Conservation (phyloP, 2,797 vertebrate species). For the Holocentrus rufus region DNA sequence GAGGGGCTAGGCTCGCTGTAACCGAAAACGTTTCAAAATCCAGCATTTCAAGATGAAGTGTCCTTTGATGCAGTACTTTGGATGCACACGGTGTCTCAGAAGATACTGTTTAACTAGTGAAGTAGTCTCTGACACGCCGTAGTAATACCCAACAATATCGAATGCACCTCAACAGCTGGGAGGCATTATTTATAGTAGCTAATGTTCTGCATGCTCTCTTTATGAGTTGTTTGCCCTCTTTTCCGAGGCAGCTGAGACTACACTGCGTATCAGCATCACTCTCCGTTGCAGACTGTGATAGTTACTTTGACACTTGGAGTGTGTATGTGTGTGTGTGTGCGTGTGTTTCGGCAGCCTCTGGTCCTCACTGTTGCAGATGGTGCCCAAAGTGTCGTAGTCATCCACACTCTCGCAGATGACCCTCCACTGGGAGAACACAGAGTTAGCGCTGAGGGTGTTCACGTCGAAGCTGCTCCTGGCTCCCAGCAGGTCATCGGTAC, state of each 20-base stretch:
- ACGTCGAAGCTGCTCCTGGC: constrained; percentile 90
- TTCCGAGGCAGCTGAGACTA: constrained; percentile 64
- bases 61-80: neutral
- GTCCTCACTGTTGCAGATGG: constrained; percentile 95
- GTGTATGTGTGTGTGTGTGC: constrained; percentile 4
- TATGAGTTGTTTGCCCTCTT: constrained; percentile 76
- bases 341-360: neutral
- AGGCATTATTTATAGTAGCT: constrained; percentile 77
- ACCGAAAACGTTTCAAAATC: neutral
- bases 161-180: constrained; percentile 75
- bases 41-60: constrained; percentile 1
- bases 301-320: neutral
- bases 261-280: constrained; percentile 34
- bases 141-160: constrained; percentile 50
- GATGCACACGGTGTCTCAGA: constrained; percentile 17
- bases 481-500: constrained; percentile 92
- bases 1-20: neutral
- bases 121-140: constrained; percentile 61
- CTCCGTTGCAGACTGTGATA: constrained; percentile 1
- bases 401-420: constrained; percentile 92
- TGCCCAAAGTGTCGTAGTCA: constrained; percentile 93
- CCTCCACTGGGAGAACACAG: constrained; percentile 93
- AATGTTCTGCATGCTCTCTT: constrained; percentile 74
- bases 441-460: constrained; percentile 89
- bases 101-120: constrained; percentile 24